A percentile compares a stretch with the other conserved stretches of the same genome.
Evolutionary conservation across 2,113 vertebrate species (phyloP).

Genomic region (Mus pahari): DNA sequence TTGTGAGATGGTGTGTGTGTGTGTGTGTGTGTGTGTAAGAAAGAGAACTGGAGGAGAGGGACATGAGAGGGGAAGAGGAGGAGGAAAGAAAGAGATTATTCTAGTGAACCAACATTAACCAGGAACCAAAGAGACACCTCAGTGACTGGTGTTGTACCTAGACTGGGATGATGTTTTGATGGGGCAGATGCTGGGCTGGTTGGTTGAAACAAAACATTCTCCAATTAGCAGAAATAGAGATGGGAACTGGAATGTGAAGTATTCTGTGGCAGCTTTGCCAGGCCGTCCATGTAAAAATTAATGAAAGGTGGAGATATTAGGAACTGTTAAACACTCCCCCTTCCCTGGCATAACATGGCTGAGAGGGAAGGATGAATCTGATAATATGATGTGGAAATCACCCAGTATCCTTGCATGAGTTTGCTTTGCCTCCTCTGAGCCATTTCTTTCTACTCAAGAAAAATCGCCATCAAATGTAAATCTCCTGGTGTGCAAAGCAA

Average conservation of each 20-base stretch:
- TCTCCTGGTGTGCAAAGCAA: neutral
- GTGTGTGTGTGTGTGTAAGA: neutral
- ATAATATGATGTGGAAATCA: neutral
- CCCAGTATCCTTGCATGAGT: neutral
- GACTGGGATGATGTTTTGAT: conserved; percentile 35
- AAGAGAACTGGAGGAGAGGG: no score
- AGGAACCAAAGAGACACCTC: neutral
- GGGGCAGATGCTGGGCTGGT: conserved; percentile 66
- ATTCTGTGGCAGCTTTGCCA: neutral
- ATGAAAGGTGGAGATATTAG: neutral
- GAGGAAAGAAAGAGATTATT: neutral
- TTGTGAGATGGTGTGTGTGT: neutral
- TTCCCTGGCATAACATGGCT: neutral
- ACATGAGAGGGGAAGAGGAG: neutral
- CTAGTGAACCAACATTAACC: neutral
- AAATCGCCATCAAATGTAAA: neutral
- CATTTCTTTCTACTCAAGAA: neutral
- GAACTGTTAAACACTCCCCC: neutral
- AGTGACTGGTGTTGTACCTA: neutral
- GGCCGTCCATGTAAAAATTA: conserved; percentile 42
- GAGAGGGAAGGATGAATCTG: neutral
- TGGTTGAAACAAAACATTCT: conserved; percentile 67
- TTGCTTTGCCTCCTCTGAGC: neutral
- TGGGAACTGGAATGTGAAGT: conserved; percentile 25
- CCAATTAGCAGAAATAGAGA: conserved; percentile 75